Evolutionary conservation across 2,888 invertebrate genomes (phyloP).

Genomic region (Hirtodrosophila duncani): DNA sequence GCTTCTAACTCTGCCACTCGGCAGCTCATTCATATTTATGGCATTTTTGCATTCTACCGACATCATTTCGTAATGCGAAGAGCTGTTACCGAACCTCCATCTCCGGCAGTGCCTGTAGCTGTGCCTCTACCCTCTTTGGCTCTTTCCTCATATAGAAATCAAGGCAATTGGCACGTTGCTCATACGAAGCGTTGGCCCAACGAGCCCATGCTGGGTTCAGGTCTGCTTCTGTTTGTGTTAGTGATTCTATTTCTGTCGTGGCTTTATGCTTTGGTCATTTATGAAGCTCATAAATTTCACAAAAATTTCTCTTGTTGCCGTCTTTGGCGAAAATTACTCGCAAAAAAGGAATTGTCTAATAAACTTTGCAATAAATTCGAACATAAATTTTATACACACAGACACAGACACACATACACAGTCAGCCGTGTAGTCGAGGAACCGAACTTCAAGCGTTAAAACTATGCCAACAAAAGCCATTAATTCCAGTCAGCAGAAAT

Average conservation of each 20-base stretch:
- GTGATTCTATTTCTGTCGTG: constrained; percentile 11
- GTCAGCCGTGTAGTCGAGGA: constrained; percentile 6
- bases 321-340: constrained; percentile 56
- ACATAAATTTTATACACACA: constrained; percentile 66
- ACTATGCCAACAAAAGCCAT: constrained; percentile 74
- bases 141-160: constrained; percentile 40
- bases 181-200: constrained; percentile 54
- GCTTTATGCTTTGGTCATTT: constrained; percentile 69
- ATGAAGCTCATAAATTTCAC: constrained; percentile 73
- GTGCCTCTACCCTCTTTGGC: not conserved
- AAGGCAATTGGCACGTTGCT: constrained; percentile 71
- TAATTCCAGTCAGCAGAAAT: constrained; percentile 72
- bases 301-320: constrained; percentile 40
- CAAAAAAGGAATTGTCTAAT: constrained; percentile 61
- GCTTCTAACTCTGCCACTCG: constrained; percentile 53
- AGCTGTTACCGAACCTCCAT: constrained; percentile 37
- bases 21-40: constrained; percentile 73
- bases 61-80: constrained; percentile 72
- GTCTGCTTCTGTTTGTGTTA: not conserved
- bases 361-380: constrained; percentile 72
- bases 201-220: constrained; percentile 6
- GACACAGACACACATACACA: constrained; percentile 21
- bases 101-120: no score
- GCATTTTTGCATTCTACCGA: constrained; percentile 69
- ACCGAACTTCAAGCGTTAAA: constrained; percentile 64